Conservation (phyloP, 2,797 vertebrate genomes). For the Malacoraja senta region DNA sequence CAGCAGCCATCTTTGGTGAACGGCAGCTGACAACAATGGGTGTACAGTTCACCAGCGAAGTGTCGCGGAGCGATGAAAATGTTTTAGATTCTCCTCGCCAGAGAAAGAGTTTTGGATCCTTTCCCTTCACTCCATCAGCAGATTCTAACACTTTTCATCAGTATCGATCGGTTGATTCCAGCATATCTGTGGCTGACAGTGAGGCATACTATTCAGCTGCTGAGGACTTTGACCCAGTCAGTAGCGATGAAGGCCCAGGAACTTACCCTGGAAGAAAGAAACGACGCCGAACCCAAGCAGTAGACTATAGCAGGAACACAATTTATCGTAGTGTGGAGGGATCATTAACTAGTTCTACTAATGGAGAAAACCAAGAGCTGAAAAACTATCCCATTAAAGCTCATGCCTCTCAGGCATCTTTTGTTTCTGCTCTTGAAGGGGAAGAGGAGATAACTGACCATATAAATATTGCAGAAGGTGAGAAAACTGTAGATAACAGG, state of each 20-base stretch:
- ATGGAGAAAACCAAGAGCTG: slow-evolving; percentile 72
- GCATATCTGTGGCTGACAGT: slow-evolving; percentile 93
- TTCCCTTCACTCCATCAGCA: slow-evolving; percentile 88
- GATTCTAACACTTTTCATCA: slow-evolving; percentile 95
- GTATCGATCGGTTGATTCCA: slow-evolving; percentile 92
- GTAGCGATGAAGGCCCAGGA: slow-evolving; percentile 92
- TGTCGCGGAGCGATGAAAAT: slow-evolving; percentile 90
- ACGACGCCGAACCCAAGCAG: slow-evolving; percentile 75
- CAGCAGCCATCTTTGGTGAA: slow-evolving; percentile 83
- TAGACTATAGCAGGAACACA: slow-evolving; percentile 75
- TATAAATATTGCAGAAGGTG: slow-evolving; percentile 68
- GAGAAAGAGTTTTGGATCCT: slow-evolving; percentile 90
- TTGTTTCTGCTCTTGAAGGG: slow-evolving; percentile 86
- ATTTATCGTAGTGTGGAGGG: slow-evolving; percentile 97
- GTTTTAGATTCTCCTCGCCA: slow-evolving; percentile 90
- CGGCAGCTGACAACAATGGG: slow-evolving; percentile 72
- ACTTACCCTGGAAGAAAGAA: slow-evolving; percentile 93
- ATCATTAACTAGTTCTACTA: slow-evolving; percentile 72
- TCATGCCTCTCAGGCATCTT: slow-evolving; percentile 89
- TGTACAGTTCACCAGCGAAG: slow-evolving; percentile 89
- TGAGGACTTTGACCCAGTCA: slow-evolving; percentile 93
- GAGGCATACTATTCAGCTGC: slow-evolving; percentile 96
- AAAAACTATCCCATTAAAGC: slow-evolving; percentile 71
- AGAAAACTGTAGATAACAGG: slow-evolving; percentile 70
- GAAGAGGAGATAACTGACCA: slow-evolving; percentile 74